Evolutionary conservation across 2,113 vertebrate genomes (phyloP).

Genomic region (Oryzias celebensis): DNA sequence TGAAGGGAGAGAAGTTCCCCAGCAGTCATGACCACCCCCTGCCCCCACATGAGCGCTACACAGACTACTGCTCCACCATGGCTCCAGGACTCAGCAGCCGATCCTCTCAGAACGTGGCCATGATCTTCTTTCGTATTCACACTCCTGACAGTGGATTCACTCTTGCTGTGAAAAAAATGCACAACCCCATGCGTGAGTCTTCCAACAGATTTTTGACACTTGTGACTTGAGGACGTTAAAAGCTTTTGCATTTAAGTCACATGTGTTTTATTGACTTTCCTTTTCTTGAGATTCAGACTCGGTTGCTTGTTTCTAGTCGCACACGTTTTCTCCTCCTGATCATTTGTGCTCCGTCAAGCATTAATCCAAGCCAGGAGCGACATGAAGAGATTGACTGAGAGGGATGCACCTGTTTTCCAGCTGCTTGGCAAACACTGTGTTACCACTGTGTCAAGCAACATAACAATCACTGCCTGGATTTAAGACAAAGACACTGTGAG

Average conservation of each 20-base stretch:
- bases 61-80: constrained; percentile 84
- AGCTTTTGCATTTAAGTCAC: constrained; percentile 5
- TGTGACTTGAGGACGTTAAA: neutral
- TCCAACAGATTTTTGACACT: neutral
- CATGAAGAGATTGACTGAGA: constrained; percentile 43
- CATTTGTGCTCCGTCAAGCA: constrained; percentile 42
- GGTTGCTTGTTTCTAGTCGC: neutral
- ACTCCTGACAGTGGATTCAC: constrained; percentile 87
- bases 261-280: constrained; percentile 1
- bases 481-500: constrained; percentile 8
- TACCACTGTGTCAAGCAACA: constrained; percentile 57
- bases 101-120: constrained; percentile 94
- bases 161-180: constrained; percentile 81
- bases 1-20: constrained; percentile 95
- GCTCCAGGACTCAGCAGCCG: constrained; percentile 68
- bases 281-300: neutral
- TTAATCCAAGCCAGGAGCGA: constrained; percentile 53
- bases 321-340: constrained; percentile 29
- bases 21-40: constrained; percentile 89
- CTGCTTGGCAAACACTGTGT: constrained; percentile 55
- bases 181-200: constrained; percentile 91
- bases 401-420: constrained; percentile 67
- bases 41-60: constrained; percentile 82
- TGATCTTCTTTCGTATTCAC: constrained; percentile 92
- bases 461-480: constrained; percentile 40